Evolutionary conservation across 2,797 vertebrate species (phyloP).

Genomic region (Acestrorhynchus altus): DNA sequence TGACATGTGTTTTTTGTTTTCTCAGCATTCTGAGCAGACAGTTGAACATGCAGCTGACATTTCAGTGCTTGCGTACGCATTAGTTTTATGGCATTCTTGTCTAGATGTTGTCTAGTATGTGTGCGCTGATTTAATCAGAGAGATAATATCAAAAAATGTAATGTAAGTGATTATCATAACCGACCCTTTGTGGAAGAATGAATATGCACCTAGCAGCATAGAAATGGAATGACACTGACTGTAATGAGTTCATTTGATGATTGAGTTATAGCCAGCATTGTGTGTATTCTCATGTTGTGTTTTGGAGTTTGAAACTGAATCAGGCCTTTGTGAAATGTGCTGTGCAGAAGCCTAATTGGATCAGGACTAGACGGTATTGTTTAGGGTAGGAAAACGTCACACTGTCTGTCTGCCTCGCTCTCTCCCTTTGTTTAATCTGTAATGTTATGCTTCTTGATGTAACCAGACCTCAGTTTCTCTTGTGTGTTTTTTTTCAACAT

Average conservation of each 20-base stretch:
- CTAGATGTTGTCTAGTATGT: not conserved
- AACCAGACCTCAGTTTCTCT: not conserved
- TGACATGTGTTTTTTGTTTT: constrained; percentile 7
- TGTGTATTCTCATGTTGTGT: constrained; percentile 24
- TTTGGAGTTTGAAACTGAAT: constrained; percentile 41
- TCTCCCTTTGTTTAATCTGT: not conserved
- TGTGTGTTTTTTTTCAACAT: not conserved
- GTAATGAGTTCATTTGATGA: constrained; percentile 33
- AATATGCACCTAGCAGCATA: constrained; percentile 3
- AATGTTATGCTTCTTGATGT: not conserved
- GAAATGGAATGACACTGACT: constrained; percentile 26
- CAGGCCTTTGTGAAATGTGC: constrained; percentile 22
- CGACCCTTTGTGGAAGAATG: constrained; percentile 30
- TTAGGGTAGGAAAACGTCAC: not conserved
- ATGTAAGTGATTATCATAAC: constrained; percentile 31
- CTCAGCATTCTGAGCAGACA: not conserved
- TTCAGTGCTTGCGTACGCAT: constrained; percentile 4
- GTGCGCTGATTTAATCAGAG: constrained; percentile 22
- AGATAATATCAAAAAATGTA: constrained; percentile 23
- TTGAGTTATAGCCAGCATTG: constrained; percentile 45
- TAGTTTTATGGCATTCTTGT: not conserved
- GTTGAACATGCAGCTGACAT: not conserved
- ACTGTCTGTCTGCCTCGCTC: constrained; percentile 4
- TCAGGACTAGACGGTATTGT: constrained; percentile 30
- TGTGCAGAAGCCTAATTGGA: constrained; percentile 36